Conservation (phyloP, 1,140 invertebrate genomes). For the Drosophila athabasca region DNA sequence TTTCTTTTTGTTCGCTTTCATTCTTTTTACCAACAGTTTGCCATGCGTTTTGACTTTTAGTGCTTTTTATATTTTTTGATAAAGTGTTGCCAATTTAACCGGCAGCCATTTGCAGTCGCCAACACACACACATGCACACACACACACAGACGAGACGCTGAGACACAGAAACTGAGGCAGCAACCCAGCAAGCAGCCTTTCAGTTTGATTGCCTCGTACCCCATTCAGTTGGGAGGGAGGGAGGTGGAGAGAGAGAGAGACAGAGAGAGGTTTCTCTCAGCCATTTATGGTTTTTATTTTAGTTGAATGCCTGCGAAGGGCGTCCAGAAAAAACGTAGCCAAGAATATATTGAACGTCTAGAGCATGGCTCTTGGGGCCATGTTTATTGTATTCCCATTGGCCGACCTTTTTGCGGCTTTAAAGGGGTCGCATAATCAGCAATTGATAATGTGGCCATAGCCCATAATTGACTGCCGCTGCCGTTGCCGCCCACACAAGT, state of each 20-base stretch:
- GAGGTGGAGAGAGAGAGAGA: no score
- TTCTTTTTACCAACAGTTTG: slow-evolving; percentile 57
- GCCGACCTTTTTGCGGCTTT: slow-evolving; percentile 69
- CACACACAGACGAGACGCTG: slow-evolving; percentile 14
- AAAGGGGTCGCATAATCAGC: slow-evolving; percentile 59
- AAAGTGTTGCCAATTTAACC: slow-evolving; percentile 82
- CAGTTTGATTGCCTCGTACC: slow-evolving; percentile 72
- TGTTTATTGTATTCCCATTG: slow-evolving; percentile 45
- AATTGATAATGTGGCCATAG: slow-evolving; percentile 56
- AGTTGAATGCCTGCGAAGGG: slow-evolving; percentile 46
- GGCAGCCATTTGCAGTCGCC: slow-evolving; percentile 71
- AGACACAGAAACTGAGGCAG: slow-evolving; percentile 39
- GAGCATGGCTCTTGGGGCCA: slow-evolving; percentile 4
- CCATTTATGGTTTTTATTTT: slow-evolving; percentile 78
- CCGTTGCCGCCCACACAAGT: slow-evolving; percentile 12
- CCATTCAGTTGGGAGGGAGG: not conserved
- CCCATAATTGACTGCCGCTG: slow-evolving; percentile 52
- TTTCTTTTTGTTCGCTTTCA: slow-evolving; percentile 1
- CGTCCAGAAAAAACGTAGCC: not conserved
- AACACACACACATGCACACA: slow-evolving; percentile 20
- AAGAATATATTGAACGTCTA: slow-evolving; percentile 24
- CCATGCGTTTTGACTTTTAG: slow-evolving; percentile 76
- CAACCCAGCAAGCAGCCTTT: slow-evolving; percentile 56
- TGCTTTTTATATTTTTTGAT: slow-evolving; percentile 82
- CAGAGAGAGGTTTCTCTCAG: slow-evolving; percentile 13